Evolutionary conservation across 1,140 invertebrate species (phyloP).

Genomic region (Drosophila sp.): DNA sequence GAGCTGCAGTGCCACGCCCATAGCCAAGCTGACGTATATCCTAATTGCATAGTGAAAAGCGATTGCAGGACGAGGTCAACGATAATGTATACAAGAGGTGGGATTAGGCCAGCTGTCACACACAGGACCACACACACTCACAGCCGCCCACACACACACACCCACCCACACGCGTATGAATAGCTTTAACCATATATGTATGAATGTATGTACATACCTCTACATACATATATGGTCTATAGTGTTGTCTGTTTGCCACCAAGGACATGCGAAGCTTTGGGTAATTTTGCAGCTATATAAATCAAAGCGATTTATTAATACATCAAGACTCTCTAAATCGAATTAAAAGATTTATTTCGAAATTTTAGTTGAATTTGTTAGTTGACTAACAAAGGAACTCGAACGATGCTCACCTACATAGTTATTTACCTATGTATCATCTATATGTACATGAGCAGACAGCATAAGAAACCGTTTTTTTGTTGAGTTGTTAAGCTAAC

Average conservation of each 20-base stretch:
- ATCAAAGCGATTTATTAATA: slow-evolving; percentile 47
- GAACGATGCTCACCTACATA: too few relatives aligned
- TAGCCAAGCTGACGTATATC: slow-evolving; percentile 9
- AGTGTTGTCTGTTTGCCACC: slow-evolving; percentile 2
- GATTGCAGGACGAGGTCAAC: slow-evolving; percentile 49
- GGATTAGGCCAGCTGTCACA: slow-evolving; percentile 26
- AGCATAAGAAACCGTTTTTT: too few relatives aligned
- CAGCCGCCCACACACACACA: background rate
- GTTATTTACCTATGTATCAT: too few relatives aligned
- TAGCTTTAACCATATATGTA: background rate
- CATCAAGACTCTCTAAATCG: background rate
- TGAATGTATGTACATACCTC: background rate
- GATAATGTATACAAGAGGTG: slow-evolving; percentile 14
- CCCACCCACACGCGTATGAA: background rate
- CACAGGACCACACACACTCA: slow-evolving; percentile 2
- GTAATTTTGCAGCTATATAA: slow-evolving; percentile 37
- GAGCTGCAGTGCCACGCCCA: slow-evolving; percentile 24
- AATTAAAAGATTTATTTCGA: background rate
- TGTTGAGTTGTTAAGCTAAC: too few relatives aligned
- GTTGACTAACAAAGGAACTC: slow-evolving; percentile 9
- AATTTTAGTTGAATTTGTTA: slow-evolving; percentile 10
- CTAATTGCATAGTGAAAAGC: slow-evolving; percentile 49
- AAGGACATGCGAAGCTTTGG: background rate
- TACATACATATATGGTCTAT: slow-evolving; percentile 16
- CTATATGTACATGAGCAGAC: too few relatives aligned